Percentiles rank a stretch among this genome's conserved stretches.
These are phyloP conservation scores for Scelioninae gen. 2 DNA, from an alignment of 2,888 invertebrate genomes.

Conservation along the genomic window DNA sequence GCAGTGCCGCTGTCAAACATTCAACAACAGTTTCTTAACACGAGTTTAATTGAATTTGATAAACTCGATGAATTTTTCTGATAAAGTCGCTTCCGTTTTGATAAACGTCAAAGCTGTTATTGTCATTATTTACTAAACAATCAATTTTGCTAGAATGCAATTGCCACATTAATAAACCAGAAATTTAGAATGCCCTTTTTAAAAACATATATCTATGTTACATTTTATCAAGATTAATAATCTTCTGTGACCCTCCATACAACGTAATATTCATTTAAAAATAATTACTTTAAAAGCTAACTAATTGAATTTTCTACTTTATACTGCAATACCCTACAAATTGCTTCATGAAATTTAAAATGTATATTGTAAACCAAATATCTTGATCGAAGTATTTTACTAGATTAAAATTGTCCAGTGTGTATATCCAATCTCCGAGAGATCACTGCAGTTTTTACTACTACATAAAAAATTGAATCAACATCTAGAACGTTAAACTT, in stretches of 20 bases:
- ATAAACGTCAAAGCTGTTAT: slow-evolving; percentile 21
- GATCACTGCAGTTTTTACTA: too few relatives aligned
- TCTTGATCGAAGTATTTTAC: too few relatives aligned
- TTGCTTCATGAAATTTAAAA: background rate
- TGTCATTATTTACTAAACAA: slow-evolving; percentile 8
- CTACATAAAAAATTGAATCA: too few relatives aligned
- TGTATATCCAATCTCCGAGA: too few relatives aligned
- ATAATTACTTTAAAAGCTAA: slow-evolving; percentile 6
- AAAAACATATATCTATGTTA: background rate
- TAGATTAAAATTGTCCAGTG: too few relatives aligned
- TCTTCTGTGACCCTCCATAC: background rate
- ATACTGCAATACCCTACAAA: slow-evolving; percentile 1
- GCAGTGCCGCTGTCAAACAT: slow-evolving; percentile 21
- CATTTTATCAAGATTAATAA: slow-evolving; percentile 9
- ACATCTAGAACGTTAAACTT: too few relatives aligned
- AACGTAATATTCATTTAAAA: background rate
- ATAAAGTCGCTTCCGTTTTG: slow-evolving; percentile 11
- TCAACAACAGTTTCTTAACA: slow-evolving; percentile 25
- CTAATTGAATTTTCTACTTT: slow-evolving; percentile 3
- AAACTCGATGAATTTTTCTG: slow-evolving; percentile 31
- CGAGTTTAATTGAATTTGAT: slow-evolving; percentile 42
- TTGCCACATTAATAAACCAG: background rate
- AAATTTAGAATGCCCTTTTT: background rate
- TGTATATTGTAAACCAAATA: too few relatives aligned
- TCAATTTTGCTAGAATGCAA: background rate